Percentiles rank a stretch among this genome's conserved stretches.
Evolutionary conservation across 2,113 vertebrate genomes (phyloP).

Genomic region (Corythaixoides concolor): DNA sequence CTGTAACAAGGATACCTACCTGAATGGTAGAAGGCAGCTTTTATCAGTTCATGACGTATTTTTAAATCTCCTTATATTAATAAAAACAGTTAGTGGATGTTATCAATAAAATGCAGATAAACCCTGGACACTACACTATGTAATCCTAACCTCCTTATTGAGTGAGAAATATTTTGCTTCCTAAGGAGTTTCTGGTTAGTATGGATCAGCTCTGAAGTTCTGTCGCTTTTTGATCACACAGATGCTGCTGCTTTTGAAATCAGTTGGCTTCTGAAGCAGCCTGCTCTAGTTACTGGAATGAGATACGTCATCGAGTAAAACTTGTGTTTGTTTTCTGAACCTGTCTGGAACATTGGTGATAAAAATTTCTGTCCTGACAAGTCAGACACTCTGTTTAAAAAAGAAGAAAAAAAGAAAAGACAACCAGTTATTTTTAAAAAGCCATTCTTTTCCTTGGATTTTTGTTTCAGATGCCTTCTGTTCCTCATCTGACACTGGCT

Average conservation of each 20-base stretch:
- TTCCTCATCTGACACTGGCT: not conserved
- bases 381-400: not conserved
- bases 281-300: conserved; percentile 24
- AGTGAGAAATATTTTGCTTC: not conserved
- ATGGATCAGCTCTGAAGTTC: not conserved
- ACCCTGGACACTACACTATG: not conserved
- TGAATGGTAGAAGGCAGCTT: not conserved
- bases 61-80: not conserved
- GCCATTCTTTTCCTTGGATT: not conserved
- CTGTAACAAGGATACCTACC: not conserved
- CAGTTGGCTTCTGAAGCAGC: conserved; percentile 1
- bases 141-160: not conserved
- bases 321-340: conserved; percentile 22
- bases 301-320: not conserved
- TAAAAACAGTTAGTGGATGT: not conserved
- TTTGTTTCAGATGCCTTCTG: not conserved
- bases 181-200: not conserved
- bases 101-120: not conserved
- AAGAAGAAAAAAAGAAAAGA: not conserved
- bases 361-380: not conserved
- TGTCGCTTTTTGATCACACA: not conserved
- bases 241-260: conserved; percentile 26
- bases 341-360: not conserved
- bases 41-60: not conserved
- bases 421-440: not conserved